A percentile compares a stretch with the other conserved stretches of the same genome.
Evolutionary conservation across 1,140 invertebrate species (phyloP).

Genomic region (Drosophila persimilis): DNA sequence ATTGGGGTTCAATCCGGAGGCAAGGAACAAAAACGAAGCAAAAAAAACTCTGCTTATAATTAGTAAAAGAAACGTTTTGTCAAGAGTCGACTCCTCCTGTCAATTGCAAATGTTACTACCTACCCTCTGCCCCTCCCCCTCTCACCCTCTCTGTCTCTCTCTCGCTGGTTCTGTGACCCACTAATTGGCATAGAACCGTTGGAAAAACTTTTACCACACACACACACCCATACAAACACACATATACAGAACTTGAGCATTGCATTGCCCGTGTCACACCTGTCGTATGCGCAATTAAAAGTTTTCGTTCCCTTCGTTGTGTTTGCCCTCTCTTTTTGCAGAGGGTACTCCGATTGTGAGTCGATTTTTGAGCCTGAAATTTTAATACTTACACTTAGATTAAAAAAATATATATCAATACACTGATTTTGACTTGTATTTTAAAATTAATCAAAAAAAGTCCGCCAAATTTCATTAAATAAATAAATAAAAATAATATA

Average conservation of each 20-base stretch:
- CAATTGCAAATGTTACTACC: constrained; percentile 53
- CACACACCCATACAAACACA: not conserved
- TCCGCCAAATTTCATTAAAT: no score
- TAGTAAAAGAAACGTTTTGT: constrained; percentile 31
- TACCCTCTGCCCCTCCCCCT: no score
- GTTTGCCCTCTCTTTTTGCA: no score
- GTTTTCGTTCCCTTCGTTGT: constrained; percentile 46
- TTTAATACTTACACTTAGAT: no score
- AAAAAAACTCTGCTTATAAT: constrained; percentile 55
- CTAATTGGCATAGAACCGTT: constrained; percentile 50
- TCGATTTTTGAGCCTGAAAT: no score
- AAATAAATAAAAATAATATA: no score
- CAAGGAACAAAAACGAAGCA: no score
- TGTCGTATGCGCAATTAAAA: constrained; percentile 77
- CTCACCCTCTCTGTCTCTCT: no score
- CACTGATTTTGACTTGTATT: no score
- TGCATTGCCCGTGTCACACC: constrained; percentile 54
- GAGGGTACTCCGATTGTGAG: not conserved
- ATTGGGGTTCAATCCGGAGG: not conserved
- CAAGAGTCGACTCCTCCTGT: constrained; percentile 8
- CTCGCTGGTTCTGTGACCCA: not conserved
- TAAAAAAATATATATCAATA: no score
- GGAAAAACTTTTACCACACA: constrained; percentile 35
- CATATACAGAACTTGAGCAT: constrained; percentile 20
- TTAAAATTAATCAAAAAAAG: no score